Evolutionary conservation across 2,888 invertebrate species (phyloP).

Genomic region (Caenorhabditis sinica): DNA sequence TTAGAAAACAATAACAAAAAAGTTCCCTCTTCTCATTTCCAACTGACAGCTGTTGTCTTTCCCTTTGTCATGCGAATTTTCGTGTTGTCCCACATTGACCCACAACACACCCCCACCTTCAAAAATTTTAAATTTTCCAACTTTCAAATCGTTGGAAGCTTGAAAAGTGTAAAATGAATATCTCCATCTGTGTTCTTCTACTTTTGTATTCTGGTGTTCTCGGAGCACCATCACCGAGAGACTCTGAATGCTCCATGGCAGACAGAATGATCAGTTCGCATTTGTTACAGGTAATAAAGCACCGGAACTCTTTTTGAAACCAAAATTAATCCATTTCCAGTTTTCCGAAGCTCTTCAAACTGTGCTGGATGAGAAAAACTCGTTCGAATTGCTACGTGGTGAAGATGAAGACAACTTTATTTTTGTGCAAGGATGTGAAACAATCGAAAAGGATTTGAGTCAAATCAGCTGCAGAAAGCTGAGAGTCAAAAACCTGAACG

Average conservation of each 20-base stretch:
- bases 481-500: constrained; percentile 20
- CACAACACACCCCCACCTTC: constrained; percentile 6
- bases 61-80: constrained; percentile 33
- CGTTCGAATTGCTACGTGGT: constrained; percentile 49
- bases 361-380: constrained; percentile 49
- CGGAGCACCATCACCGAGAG: constrained; percentile 22
- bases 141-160: neutral
- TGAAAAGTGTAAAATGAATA: neutral
- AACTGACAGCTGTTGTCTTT: constrained; percentile 23
- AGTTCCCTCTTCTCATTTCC: neutral
- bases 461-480: constrained; percentile 31
- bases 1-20: constrained; percentile 6
- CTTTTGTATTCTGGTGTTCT: neutral
- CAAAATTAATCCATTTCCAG: constrained; percentile 16
- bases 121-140: neutral
- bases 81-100: constrained; percentile 20
- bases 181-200: neutral
- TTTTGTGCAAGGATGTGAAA: constrained; percentile 50
- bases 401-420: constrained; percentile 57
- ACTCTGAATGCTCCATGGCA: constrained; percentile 28
- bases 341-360: constrained; percentile 51
- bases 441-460: constrained; percentile 46
- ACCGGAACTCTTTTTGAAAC: neutral
- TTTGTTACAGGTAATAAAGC: constrained; percentile 36
- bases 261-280: constrained; percentile 36